phyloP scores from a whole-genome alignment of 2,888 invertebrate species.

The Lycophotia porphyrea region DNA sequence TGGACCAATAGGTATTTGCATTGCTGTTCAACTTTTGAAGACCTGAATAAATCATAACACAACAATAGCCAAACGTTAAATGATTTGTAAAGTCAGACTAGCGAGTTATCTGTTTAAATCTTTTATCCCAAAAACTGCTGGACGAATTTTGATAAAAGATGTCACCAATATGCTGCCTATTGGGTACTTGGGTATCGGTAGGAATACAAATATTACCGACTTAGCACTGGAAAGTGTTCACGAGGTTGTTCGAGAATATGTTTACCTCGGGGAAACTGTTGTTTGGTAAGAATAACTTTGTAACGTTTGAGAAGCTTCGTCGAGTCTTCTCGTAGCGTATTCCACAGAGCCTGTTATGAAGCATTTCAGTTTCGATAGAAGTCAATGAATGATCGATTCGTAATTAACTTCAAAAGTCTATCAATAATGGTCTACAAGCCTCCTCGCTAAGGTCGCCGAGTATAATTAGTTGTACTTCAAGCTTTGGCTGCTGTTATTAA shows the following conservation, averaged over 20 bases:
- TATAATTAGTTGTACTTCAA: constrained; percentile 24
- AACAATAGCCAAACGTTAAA: not conserved
- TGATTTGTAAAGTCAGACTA: not conserved
- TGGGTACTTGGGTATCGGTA: no score
- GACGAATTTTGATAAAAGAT: not conserved
- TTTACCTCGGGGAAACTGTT: no score
- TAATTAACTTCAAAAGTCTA: constrained; percentile 13
- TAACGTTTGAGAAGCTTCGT: not conserved
- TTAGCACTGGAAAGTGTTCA: not conserved
- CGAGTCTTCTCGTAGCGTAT: not conserved
- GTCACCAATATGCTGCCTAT: not conserved
- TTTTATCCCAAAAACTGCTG: not conserved
- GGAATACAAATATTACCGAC: not conserved
- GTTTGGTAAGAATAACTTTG: no score
- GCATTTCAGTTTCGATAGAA: not conserved
- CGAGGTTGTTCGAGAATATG: not conserved
- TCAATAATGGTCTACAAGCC: constrained; percentile 13
- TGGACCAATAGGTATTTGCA: not conserved
- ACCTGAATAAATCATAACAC: not conserved
- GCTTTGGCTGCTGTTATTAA: constrained; percentile 27
- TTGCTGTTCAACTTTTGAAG: not conserved
- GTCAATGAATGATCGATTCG: not conserved
- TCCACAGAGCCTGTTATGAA: not conserved
- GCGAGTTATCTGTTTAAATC: not conserved
- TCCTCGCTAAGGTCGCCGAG: constrained; percentile 35